Percentiles rank a stretch among this genome's conserved stretches.
These are phyloP conservation scores for Cotesia glomerata DNA, from an alignment of 1,140 invertebrate genomes.

Conservation along the genomic window DNA sequence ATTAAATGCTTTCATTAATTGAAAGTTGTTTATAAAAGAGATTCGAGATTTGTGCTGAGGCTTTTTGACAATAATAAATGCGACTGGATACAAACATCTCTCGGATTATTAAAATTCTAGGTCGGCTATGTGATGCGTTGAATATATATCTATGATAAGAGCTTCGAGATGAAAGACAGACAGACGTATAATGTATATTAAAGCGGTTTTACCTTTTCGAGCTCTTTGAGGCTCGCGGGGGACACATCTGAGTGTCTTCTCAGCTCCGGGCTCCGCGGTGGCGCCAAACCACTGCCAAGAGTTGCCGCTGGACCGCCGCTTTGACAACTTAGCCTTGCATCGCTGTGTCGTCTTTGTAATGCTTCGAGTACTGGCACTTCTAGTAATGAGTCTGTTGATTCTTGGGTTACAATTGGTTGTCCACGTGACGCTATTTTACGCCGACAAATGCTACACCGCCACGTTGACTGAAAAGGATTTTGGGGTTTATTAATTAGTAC, in stretches of 20 bases:
- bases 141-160: background rate
- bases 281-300: constrained; percentile 69
- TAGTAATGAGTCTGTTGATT: constrained; percentile 79
- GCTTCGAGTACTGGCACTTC: constrained; percentile 79
- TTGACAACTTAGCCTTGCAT: constrained; percentile 71
- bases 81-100: no score
- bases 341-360: constrained; percentile 78
- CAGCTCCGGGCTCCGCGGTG: constrained; percentile 78
- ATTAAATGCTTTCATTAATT: no score
- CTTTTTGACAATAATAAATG: no score
- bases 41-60: background rate
- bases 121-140: no score
- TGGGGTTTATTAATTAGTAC: constrained; percentile 4
- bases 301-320: constrained; percentile 57
- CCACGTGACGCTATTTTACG: constrained; percentile 77
- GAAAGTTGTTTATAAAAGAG: background rate
- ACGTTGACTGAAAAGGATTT: constrained; percentile 67
- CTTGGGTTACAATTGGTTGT: constrained; percentile 71
- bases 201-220: constrained; percentile 72
- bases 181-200: background rate
- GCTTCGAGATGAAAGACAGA: background rate
- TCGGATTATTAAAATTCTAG: no score
- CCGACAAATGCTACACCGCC: constrained; percentile 81
- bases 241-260: constrained; percentile 83
- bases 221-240: constrained; percentile 80